phyloP scores from a whole-genome alignment of 2,888 invertebrate species.

The Epistrophella euchroma region DNA sequence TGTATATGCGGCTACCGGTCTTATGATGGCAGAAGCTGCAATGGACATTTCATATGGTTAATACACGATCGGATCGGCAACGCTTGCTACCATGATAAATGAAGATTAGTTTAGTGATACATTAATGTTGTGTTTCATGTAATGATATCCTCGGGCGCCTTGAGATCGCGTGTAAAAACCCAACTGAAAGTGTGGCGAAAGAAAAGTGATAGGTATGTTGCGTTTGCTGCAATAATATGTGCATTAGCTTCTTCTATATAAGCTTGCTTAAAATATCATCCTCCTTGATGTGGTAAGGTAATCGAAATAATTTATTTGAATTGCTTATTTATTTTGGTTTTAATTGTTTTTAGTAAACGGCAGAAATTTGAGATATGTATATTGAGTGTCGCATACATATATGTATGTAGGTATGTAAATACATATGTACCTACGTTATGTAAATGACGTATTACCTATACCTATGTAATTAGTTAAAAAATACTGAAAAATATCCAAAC shows the following conservation, averaged over 20 bases:
- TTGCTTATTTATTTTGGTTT: constrained; percentile 16
- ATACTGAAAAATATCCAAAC: too few relatives aligned
- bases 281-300: constrained; percentile 59
- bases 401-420: too few relatives aligned
- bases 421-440: too few relatives aligned
- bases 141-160: constrained; percentile 70
- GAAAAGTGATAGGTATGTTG: constrained; percentile 57
- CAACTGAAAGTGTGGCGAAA: constrained; percentile 48
- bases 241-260: constrained; percentile 24
- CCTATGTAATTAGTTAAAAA: too few relatives aligned
- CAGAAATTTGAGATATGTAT: neutral
- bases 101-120: constrained; percentile 71
- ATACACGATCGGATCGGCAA: constrained; percentile 3
- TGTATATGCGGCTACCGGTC: constrained; percentile 44
- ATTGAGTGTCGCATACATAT: too few relatives aligned
- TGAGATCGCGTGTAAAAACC: constrained; percentile 59
- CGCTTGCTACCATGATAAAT: constrained; percentile 61
- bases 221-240: constrained; percentile 57
- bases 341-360: neutral
- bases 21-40: constrained; percentile 28
- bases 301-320: constrained; percentile 55
- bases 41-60: constrained; percentile 25
- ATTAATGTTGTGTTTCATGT: constrained; percentile 70
- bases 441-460: too few relatives aligned
- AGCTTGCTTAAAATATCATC: constrained; percentile 46